Evolutionary conservation across 1,140 invertebrate species (phyloP).

Genomic region (Reticulitermes speratus): DNA sequence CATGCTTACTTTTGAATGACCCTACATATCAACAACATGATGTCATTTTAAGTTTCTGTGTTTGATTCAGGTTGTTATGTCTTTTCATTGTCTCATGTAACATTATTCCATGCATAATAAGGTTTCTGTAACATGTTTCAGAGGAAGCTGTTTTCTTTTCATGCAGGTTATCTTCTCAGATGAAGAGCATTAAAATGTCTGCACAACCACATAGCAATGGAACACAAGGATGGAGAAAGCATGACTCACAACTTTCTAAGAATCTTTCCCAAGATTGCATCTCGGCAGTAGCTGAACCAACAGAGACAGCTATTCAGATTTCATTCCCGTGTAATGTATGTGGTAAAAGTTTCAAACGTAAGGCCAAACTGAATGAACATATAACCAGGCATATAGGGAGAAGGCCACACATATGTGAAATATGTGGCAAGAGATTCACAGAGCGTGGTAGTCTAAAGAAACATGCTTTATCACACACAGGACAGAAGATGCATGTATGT

Average conservation of each 20-base stretch:
- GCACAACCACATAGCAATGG: background rate
- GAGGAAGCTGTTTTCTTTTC: background rate
- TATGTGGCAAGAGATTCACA: constrained; percentile 25
- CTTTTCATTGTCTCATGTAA: no score
- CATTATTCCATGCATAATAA: no score
- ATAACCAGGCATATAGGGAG: background rate
- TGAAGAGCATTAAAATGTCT: background rate
- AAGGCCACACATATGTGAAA: constrained; percentile 15
- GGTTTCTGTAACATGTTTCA: no score
- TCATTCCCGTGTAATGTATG: constrained; percentile 74
- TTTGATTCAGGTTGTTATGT: no score
- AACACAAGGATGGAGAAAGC: background rate
- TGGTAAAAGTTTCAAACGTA: constrained; percentile 69
- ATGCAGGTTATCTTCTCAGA: background rate
- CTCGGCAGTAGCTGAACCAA: background rate
- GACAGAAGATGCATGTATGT: constrained; percentile 63
- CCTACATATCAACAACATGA: no score
- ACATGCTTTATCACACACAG: constrained; percentile 83
- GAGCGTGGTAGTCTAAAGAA: constrained; percentile 62
- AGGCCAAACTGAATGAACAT: constrained; percentile 49
- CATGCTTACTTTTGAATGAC: no score
- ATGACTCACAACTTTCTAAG: background rate
- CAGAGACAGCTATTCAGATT: constrained; percentile 49
- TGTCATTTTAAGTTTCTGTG: no score
- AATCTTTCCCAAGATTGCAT: constrained; percentile 47